A percentile compares a stretch with the other conserved stretches of the same genome.
Conservation (phyloP, 2,888 invertebrate genomes). For the Ametastegia equiseti region DNA sequence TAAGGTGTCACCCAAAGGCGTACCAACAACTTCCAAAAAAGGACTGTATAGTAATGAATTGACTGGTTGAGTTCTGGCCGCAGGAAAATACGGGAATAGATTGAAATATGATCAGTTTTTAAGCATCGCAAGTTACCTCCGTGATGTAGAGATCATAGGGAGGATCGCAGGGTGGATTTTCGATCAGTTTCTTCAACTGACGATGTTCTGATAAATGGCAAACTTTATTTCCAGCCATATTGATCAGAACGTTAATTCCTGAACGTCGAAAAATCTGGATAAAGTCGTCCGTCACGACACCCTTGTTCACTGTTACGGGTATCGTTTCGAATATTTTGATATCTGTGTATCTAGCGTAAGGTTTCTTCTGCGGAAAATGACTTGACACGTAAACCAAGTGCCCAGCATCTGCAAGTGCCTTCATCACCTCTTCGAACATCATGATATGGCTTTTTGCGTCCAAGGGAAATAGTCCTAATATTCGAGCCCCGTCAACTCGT, state of each 20-base stretch:
- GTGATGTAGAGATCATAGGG: conserved; percentile 65
- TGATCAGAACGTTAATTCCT: conserved; percentile 25
- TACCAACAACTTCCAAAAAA: conserved; percentile 54
- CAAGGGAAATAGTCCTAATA: conserved; percentile 76
- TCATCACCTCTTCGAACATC: conserved; percentile 75
- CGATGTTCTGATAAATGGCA: conserved; percentile 57
- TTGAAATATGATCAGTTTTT: neutral
- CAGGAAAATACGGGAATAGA: neutral
- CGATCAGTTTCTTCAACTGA: conserved; percentile 59
- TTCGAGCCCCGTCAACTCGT: conserved; percentile 61
- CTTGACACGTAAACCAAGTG: conserved; percentile 76
- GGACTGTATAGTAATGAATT: neutral
- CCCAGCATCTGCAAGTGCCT: conserved; percentile 74
- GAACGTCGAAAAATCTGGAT: conserved; percentile 13
- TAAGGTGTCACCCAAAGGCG: conserved; percentile 55
- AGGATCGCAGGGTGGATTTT: conserved; percentile 62
- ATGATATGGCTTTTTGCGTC: conserved; percentile 77
- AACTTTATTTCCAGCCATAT: conserved; percentile 39
- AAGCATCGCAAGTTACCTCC: conserved; percentile 58
- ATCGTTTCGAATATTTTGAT: conserved; percentile 55
- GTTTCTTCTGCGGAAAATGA: conserved; percentile 65
- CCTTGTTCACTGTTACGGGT: conserved; percentile 60
- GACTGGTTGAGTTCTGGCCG: neutral
- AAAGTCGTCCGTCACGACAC: conserved; percentile 57
- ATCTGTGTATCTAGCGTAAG: conserved; percentile 65